A percentile compares a stretch with the other conserved stretches of the same genome.
These are phyloP conservation scores for Nomada fucata DNA, from an alignment of 2,888 invertebrate genomes.

Conservation along the genomic window DNA sequence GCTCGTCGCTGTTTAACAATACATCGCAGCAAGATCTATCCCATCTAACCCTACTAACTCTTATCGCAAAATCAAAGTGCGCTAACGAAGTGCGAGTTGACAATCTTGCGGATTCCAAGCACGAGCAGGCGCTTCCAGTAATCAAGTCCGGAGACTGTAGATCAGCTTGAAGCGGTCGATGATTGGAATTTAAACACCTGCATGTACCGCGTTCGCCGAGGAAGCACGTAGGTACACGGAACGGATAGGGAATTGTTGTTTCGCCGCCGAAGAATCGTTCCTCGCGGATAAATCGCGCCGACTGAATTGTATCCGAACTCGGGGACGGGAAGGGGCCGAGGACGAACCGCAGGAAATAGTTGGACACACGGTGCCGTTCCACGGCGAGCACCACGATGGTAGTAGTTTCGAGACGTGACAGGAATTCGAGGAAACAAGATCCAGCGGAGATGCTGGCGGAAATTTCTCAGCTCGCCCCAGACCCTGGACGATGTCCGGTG, in stretches of 20 bases:
- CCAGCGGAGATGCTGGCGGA: not conserved
- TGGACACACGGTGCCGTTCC: constrained; percentile 5
- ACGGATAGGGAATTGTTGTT: constrained; percentile 9
- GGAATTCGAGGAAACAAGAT: constrained; percentile 3
- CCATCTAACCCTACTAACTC: too few species aligned
- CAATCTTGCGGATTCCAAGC: not conserved
- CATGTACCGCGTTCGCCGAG: not conserved
- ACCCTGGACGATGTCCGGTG: not conserved
- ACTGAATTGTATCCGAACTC: not conserved
- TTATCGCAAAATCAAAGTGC: not conserved
- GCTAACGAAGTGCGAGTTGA: not conserved
- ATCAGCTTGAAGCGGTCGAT: not conserved
- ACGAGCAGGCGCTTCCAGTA: not conserved
- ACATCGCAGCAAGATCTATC: too few species aligned
- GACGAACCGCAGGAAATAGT: constrained; percentile 13
- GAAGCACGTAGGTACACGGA: not conserved
- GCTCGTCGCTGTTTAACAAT: too few species aligned
- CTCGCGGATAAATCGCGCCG: constrained; percentile 1
- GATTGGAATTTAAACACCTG: constrained; percentile 21
- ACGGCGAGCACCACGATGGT: not conserved
- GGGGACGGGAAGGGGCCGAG: not conserved
- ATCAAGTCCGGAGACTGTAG: not conserved
- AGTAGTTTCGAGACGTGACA: constrained; percentile 37
- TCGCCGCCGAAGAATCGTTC: not conserved
- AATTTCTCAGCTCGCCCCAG: constrained; percentile 18